Percentiles rank a stretch among this genome's conserved stretches.
These are phyloP conservation scores for Sebastes nivosus DNA, from an alignment of 2,797 vertebrate genomes.

Conservation along the genomic window DNA sequence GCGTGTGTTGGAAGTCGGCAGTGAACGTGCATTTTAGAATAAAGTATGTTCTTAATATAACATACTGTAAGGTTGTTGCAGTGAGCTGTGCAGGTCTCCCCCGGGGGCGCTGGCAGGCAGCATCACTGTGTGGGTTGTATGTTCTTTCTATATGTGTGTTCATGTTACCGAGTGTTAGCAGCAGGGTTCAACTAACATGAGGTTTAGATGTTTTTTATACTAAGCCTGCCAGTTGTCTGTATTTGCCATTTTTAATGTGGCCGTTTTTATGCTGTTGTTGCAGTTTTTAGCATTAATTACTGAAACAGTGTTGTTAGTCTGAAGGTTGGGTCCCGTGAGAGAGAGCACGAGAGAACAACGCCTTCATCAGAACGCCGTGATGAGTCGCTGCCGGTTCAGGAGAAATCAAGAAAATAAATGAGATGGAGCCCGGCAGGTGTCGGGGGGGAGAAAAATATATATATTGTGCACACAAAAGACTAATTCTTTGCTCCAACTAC, in stretches of 20 bases:
- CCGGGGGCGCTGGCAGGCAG: not conserved
- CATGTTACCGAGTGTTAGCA: not conserved
- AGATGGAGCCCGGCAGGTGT: not conserved
- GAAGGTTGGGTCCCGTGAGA: not conserved
- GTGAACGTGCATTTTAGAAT: not conserved
- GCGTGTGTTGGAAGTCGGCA: not conserved
- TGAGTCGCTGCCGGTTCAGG: not conserved
- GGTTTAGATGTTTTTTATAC: not conserved
- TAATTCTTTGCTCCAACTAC: not conserved
- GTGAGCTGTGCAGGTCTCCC: not conserved
- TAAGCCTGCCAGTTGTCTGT: not conserved
- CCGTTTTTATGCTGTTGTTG: not conserved
- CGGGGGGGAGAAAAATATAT: not conserved
- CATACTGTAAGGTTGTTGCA: conserved; percentile 3
- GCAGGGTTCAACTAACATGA: not conserved
- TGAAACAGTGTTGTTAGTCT: not conserved
- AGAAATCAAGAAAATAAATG: not conserved
- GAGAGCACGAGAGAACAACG: not conserved
- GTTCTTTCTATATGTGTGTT: conserved; percentile 7
- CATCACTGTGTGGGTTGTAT: not conserved
- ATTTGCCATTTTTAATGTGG: not conserved
- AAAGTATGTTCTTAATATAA: conserved; percentile 14
- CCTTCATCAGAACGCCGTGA: not conserved
- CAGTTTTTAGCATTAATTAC: not conserved
- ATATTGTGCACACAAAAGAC: not conserved